A percentile compares a stretch with the other conserved stretches of the same genome.
Conservation (phyloP, 2,797 vertebrate species). For the Parauchenoglanis punctatus region DNA sequence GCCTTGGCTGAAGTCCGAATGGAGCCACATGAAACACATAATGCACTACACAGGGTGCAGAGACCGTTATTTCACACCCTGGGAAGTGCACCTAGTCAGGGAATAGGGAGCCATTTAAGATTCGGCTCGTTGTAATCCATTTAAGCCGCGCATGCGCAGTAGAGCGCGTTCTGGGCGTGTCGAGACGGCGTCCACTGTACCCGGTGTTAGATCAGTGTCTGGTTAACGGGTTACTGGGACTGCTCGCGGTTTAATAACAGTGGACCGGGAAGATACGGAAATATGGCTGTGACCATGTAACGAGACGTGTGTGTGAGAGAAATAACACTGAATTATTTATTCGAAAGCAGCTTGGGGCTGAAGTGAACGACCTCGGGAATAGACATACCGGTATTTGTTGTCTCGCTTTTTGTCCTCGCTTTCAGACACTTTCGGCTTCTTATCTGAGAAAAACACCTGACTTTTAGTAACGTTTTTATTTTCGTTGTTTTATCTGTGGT, state of each 20-base stretch:
- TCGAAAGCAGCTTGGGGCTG: neutral
- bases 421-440: neutral
- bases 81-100: neutral
- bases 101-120: neutral
- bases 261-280: neutral
- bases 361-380: constrained; percentile 31
- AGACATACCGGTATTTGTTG: neutral
- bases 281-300: neutral
- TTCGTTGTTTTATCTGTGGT: neutral
- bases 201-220: constrained; percentile 58
- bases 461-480: neutral
- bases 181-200: constrained; percentile 58
- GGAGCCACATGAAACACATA: neutral
- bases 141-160: constrained; percentile 50
- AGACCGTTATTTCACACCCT: constrained; percentile 1
- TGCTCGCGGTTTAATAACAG: constrained; percentile 18
- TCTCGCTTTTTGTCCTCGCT: constrained; percentile 31
- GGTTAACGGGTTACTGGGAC: constrained; percentile 54
- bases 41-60: neutral
- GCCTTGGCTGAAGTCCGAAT: neutral
- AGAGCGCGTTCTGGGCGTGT: constrained; percentile 70
- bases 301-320: neutral
- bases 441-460: neutral
- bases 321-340: constrained; percentile 3
- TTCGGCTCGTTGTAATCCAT: neutral